A percentile compares a stretch with the other conserved stretches of the same genome.
phyloP scores from a whole-genome alignment of 2,113 vertebrate species.

The Smithornis capensis region DNA sequence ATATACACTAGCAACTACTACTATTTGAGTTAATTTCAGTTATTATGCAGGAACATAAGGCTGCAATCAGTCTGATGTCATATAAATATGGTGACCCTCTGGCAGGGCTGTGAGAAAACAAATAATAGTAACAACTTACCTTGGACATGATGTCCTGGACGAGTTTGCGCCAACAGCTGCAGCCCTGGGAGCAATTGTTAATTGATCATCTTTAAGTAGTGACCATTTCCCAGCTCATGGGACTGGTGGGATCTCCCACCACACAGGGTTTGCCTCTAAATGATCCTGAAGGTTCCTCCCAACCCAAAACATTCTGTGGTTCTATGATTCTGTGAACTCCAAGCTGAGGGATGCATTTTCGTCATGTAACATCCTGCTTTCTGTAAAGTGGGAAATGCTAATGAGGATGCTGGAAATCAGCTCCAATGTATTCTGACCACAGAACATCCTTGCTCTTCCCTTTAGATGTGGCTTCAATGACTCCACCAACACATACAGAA shows the following conservation, averaged over 20 bases:
- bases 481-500: background rate
- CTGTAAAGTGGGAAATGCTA: background rate
- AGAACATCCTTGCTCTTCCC: background rate
- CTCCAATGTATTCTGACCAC: background rate
- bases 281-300: background rate
- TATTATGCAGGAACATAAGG: background rate
- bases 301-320: background rate
- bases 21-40: background rate
- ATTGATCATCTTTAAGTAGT: background rate
- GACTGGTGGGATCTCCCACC: background rate
- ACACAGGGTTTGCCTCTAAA: background rate
- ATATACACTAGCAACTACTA: background rate
- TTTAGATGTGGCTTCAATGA: background rate
- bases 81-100: background rate
- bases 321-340: background rate
- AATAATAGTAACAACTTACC: background rate
- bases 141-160: background rate
- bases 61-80: background rate
- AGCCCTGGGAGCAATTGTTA: background rate
- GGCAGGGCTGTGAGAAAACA: background rate
- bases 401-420: background rate
- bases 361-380: background rate
- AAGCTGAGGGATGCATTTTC: background rate
- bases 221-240: background rate
- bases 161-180: background rate